phyloP scores from a whole-genome alignment of 2,113 vertebrate genomes.

The Tretioscincus oriximinensis region DNA sequence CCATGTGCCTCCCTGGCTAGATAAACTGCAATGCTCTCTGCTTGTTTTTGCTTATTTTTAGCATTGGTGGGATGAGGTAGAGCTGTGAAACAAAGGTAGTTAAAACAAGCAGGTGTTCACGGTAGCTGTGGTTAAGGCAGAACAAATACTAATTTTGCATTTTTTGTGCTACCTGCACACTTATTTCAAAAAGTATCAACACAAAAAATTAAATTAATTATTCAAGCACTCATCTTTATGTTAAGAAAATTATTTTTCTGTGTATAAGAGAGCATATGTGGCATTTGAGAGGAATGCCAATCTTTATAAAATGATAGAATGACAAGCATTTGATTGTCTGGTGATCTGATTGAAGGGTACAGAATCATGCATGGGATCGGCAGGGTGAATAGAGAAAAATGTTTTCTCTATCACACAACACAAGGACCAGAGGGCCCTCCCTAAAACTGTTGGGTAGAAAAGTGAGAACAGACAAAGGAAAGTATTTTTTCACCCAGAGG shows the following conservation, averaged over 20 bases:
- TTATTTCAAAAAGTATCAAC: neutral
- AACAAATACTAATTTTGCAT: neutral
- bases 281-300: neutral
- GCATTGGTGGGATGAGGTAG: neutral
- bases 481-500: too few species aligned
- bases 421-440: too few species aligned
- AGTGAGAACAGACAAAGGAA: too few species aligned
- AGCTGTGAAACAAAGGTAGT: neutral
- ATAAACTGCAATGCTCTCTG: fast-evolving
- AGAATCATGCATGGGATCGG: too few species aligned
- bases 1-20: neutral
- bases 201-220: neutral
- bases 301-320: neutral
- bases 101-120: neutral
- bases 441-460: too few species aligned
- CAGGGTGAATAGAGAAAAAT: too few species aligned
- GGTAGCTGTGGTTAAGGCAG: neutral
- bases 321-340: too few species aligned
- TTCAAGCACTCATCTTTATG: neutral
- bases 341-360: too few species aligned
- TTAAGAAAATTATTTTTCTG: neutral
- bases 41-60: neutral
- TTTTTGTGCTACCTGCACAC: neutral
- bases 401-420: too few species aligned
- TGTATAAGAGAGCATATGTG: neutral